Conservation (phyloP, 2,113 vertebrate species). For the Eira barbara region DNA sequence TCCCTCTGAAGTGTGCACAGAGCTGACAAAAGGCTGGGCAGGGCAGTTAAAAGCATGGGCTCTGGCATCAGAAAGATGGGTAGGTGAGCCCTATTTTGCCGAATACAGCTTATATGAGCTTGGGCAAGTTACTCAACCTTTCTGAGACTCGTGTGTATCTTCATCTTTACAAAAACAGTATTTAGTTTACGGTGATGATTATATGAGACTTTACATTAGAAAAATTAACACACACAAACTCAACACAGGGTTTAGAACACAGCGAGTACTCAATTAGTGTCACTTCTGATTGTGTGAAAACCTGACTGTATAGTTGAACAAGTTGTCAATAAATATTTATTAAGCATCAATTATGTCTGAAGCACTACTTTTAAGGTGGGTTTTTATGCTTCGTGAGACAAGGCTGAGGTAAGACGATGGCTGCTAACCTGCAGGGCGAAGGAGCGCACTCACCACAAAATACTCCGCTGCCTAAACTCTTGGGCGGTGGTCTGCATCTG, state of each 20-base stretch:
- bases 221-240: constrained; percentile 8
- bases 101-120: neutral
- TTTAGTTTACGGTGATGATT: neutral
- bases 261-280: neutral
- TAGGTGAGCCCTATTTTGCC: neutral
- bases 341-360: neutral
- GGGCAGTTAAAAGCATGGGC: neutral
- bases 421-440: neutral
- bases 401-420: neutral
- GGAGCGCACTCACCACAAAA: constrained; percentile 82
- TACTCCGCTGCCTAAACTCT: constrained; percentile 78
- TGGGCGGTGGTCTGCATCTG: constrained; percentile 81
- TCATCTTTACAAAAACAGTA: neutral
- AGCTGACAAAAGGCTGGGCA: neutral
- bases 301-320: neutral
- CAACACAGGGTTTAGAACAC: neutral
- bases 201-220: neutral
- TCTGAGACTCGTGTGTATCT: neutral
- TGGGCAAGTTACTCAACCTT: neutral
- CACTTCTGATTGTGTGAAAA: neutral
- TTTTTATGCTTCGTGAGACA: neutral
- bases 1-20: neutral
- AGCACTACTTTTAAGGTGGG: neutral
- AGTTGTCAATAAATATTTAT: neutral
- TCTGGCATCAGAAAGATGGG: neutral